Percentiles rank a stretch among this genome's conserved stretches.
phyloP scores from a whole-genome alignment of 1,140 invertebrate genomes.

The Nephila pilipes region DNA sequence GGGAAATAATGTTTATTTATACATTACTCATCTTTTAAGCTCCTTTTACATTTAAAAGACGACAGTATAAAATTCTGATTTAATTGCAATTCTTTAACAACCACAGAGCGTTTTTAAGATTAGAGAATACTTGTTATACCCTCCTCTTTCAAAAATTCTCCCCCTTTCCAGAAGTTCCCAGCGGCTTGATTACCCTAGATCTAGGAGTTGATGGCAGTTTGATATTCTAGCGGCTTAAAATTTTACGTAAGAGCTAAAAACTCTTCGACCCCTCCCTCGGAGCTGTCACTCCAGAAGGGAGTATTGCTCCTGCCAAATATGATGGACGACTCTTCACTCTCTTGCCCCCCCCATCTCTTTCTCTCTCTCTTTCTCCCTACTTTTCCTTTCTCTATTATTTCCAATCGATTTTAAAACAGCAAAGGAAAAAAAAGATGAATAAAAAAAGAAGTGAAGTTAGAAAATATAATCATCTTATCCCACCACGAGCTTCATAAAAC shows the following conservation, averaged over 20 bases:
- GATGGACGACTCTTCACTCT: conserved; percentile 11
- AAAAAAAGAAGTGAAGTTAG: neutral
- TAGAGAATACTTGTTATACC: no score
- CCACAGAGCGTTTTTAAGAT: no score
- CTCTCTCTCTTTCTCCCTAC: neutral
- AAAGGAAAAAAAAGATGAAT: neutral
- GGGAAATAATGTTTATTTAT: no score
- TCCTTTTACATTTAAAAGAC: no score
- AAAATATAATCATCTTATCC: neutral
- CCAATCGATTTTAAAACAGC: neutral
- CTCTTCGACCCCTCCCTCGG: neutral
- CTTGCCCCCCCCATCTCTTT: neutral
- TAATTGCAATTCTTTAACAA: no score
- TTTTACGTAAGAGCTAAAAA: neutral
- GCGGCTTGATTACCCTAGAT: neutral
- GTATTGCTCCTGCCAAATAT: conserved; percentile 52
- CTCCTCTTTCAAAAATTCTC: no score
- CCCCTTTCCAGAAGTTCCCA: neutral
- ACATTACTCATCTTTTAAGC: no score
- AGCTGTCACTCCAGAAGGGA: neutral
- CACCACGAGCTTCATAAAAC: conserved; percentile 13
- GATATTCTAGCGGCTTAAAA: neutral
- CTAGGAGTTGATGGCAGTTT: neutral
- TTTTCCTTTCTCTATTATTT: neutral
- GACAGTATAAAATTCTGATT: no score